Evolutionary conservation across 2,888 invertebrate genomes (phyloP).

Genomic region (Ennomos erosarius): DNA sequence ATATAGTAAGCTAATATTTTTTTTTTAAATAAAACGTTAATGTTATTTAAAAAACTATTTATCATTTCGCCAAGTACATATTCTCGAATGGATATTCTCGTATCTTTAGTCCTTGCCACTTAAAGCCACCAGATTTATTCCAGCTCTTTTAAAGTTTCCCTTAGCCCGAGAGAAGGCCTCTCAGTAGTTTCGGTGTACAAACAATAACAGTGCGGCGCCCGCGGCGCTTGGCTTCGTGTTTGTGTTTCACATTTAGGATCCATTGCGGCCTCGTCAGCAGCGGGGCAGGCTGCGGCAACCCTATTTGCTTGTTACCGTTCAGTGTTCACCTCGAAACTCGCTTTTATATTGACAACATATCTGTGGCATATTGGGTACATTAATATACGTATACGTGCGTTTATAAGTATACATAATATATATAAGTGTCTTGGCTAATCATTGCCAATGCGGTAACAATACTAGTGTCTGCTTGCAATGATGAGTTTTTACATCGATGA

Average conservation of each 20-base stretch:
- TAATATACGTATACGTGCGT: too few relatives aligned
- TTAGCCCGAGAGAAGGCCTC: slow-evolving; percentile 46
- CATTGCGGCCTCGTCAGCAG: slow-evolving; percentile 63
- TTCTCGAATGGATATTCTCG: too few relatives aligned
- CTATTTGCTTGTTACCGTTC: slow-evolving; percentile 39
- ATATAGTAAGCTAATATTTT: too few relatives aligned
- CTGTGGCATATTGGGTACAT: too few relatives aligned
- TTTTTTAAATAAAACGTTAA: too few relatives aligned
- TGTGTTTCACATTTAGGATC: slow-evolving; percentile 76
- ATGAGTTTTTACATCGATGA: too few relatives aligned
- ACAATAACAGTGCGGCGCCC: slow-evolving; percentile 77
- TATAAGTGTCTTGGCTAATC: too few relatives aligned
- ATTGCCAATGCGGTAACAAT: too few relatives aligned
- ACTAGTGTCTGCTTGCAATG: too few relatives aligned
- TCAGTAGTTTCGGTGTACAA: slow-evolving; percentile 73
- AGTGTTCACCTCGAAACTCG: slow-evolving; percentile 13
- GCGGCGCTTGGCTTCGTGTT: slow-evolving; percentile 66
- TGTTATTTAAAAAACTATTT: too few relatives aligned
- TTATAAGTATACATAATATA: too few relatives aligned
- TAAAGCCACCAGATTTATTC: slow-evolving; percentile 41
- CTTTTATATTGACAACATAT: slow-evolving; percentile 8
- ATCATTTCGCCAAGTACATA: too few relatives aligned
- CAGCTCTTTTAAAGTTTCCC: slow-evolving; percentile 62
- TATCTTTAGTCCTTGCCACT: background rate
- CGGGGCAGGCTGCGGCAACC: slow-evolving; percentile 42